Evolutionary conservation across 2,888 invertebrate species (phyloP), one percentile per base, ranked within the genome.

Genomic region (Sinohyriopsis cumingii): DNA sequence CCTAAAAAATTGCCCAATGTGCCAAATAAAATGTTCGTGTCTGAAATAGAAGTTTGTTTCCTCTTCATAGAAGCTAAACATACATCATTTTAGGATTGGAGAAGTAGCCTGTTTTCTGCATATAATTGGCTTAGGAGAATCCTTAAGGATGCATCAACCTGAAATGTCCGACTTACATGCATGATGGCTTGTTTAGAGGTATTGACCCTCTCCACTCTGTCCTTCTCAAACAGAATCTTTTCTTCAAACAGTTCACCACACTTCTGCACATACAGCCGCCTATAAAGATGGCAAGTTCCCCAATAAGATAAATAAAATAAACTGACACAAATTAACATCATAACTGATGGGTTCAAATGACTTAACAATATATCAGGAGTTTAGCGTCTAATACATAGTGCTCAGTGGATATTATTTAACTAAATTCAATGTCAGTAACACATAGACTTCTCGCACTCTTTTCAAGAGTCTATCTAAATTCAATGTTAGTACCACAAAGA

Each of bases 241-340:
- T 88, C 87, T 59, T 88, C 85, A 71, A 82, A 88, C 15, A 89
- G 72, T 72, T 89, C 82, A 6, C 85, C 88, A 79, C 88, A 89
- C 68, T 89, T 89, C 73, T 84, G 79, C 12, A 87, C 81, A 78
- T 88, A 89, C 67, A 87, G 65, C 20, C 86, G 78, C 68, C 89
- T 88, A 77, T 33, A 12, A 72, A 70, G 3, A 45, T 15, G 45
- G 45, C 45, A 45, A 62, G 9, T 24, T 28, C 0, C 5, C 33
- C 15, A 45, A 59, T 18, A 22, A 60, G 19, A n/a, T 60, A n/a
- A 53, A n/a, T 45, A 15, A 67, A 45, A 28, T 54, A 19, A 20
- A 45, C 9, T 2, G 9, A 15, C 45, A 45, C 45, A 45, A 45
- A 45, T 45, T 45, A 45, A 45, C 45, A 45, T 45, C 45, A 45